Evolutionary conservation across 2,888 invertebrate genomes (phyloP), one percentile per base, ranked within the genome.

Genomic region (Corythucha ciliata): DNA sequence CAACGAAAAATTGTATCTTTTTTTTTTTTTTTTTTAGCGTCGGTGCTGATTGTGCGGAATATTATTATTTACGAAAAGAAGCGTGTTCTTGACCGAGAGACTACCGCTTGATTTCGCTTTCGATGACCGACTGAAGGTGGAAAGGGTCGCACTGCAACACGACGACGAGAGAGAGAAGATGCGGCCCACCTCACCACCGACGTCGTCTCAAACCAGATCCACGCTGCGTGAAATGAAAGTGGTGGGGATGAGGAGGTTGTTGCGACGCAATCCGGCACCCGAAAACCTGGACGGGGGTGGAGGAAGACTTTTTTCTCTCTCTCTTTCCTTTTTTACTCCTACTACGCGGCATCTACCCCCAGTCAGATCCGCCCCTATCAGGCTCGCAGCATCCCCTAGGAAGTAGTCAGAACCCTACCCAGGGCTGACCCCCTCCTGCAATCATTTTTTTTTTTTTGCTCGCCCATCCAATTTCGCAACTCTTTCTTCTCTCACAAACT

Each of bases 81-180:
- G 33, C 33, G 16, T 41, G 51, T 45, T 45, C 51, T 39, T 52
- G 55, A 56, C 46, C 57, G 65, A 60, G 68, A 65, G 65, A 64
- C 64, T 67, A 52, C 53, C 57, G 48, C 49, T 53, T 54, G 57
- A 59, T 60, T 59, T 57, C 60, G 53, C 57, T 58, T 58, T 58
- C 60, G 52, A 56, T 59, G 58, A 58, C 59, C 58, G 58, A 60
- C 59, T 59, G 60, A 71, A 70, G 69, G 69, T 63, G 66, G 65
- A 61, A n/a, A n/a, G 66, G 67, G 67, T 65, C 50, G 59, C 58
- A 50, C 48, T 53, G 52, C 49, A 49, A 33, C 48, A 39, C 18
- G 45, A 47, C n/a, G 36, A 4, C 16, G 25, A 42, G 22, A 14
- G 42, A 25, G 21, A 21, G 21, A 20, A n/a, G 40, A 40, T 21